Evolutionary conservation across 2,888 invertebrate species (phyloP), one percentile per base, ranked within the genome.

Genomic region (Papilio gigon): DNA sequence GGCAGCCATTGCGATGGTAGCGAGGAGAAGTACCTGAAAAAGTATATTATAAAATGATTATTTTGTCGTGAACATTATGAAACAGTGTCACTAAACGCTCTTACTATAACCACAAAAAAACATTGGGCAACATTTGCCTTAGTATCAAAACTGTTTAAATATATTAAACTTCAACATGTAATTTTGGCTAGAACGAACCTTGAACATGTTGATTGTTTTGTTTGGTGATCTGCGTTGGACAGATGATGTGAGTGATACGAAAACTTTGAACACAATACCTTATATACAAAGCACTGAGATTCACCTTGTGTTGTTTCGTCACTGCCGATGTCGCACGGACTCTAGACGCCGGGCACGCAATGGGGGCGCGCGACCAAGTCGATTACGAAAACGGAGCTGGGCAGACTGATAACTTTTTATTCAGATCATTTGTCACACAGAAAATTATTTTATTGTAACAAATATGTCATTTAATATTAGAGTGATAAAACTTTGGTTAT

Each of bases 281-380:
- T 92, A 86, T 92, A 92, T 92, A 92, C 87, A 74, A 78, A 74
- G 79, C 76, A 75, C 76, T 74, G 75, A 86, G 90, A 92, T 89
- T 91, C 90, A 91, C 92, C 90, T 92, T 92, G 92, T 85, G 75
- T 73, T 25, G 78, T 92, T 89, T 90, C 90, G 85, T 84, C 90
- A 56, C 30, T 47, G 90, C 77, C 75, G 74, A 74, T 71, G 74
- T 81, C 83, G 85, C 84, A 81, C 77, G 76, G 78, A 73, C 81
- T 83, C 77, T 84, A 86, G 85, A 86, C 80, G 77, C 88, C 71
- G 82, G 75, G 71, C 75, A 77, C 74, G 77, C 87, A 88, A 86
- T 83, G 85, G 81, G 88, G 88, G 78, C 89, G 83, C 80, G 77
- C 75, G 14, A 77, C 74, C 78, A 73, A 84, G 72, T 70, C 66